Conservation (phyloP, 2,797 vertebrate species). For the Labroides dimidiatus region DNA sequence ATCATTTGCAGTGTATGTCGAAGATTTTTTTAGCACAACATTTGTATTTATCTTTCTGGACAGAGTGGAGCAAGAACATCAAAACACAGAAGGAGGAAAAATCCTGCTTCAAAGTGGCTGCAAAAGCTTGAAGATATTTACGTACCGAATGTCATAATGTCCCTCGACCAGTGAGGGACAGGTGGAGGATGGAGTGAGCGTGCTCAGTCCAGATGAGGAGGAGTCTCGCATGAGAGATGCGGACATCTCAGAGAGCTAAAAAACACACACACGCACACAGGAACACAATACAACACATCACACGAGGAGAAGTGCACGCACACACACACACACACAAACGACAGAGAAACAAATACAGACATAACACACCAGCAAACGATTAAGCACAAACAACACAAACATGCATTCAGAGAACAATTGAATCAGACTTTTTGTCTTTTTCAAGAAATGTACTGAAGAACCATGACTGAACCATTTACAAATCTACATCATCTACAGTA, state of each 20-base stretch:
- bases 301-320: constrained; percentile 31
- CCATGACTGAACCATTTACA: constrained; percentile 24
- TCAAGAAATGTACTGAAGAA: constrained; percentile 33
- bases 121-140: not conserved
- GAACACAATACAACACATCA: constrained; percentile 44
- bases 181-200: constrained; percentile 95
- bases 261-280: constrained; percentile 50
- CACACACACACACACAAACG: constrained; percentile 30
- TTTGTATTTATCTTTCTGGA: not conserved
- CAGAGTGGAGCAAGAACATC: not conserved
- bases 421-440: constrained; percentile 57
- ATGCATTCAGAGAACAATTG: constrained; percentile 71
- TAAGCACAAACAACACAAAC: constrained; percentile 74
- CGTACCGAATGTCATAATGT: constrained; percentile 85
- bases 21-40: not conserved
- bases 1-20: not conserved
- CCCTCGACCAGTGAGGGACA: constrained; percentile 96
- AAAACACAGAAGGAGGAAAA: not conserved
- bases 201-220: constrained; percentile 87
- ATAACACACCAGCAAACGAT: constrained; percentile 69
- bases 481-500: constrained; percentile 43
- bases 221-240: constrained; percentile 93
- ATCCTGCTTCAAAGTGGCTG: not conserved
- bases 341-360: constrained; percentile 58
- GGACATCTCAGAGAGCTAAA: constrained; percentile 96